Base-by-base conservation (phyloP, 2,797 vertebrate species). In the Oreochromis grahami region DNA sequence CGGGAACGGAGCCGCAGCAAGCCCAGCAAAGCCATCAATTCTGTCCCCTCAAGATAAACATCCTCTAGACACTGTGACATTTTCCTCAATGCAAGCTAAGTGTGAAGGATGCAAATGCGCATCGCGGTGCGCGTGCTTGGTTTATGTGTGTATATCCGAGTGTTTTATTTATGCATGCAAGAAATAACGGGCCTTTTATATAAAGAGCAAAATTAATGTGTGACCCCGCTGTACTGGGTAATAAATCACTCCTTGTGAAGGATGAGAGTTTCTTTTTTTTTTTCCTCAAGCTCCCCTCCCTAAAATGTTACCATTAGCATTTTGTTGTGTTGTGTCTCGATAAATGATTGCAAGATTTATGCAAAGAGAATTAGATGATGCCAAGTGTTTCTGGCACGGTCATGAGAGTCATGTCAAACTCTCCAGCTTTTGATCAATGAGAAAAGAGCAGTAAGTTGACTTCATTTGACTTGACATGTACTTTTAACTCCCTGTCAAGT, bases 81-180 rank as follows among this genome's bases (percentile, higher is more conserved):
- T 95, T 95, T 84, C 93, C 81, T 88, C 86, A 78, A 81, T 83
- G 78, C 78, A 78, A 79, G 87, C 85, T 8, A 87, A 89, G 84
- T 78, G 85, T 76, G 91, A 91, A 83, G 76, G 84, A 89, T 89
- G 87, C 76, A 68, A 77, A 82, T 60, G 82, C 78, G 89, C 81
- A 53, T 29, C 56, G 17, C 24, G 17, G 52, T 29, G 58, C 24
- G 55, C 7, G 56, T 13, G 36, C 81, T 43, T 38, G 83, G 89
- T 84, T 79, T 87, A 43, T 76, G 83, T 26, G 87, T n/a, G 78
- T 80, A 74, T 63, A 82, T 87, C 77, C 80, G 78, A 85, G 74
- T 77, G 63, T 87, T 93, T 95, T 94, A 96, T 96, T 96, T 96
- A 95, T 96, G 94, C 94, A 96, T 96, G 88, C 92, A 91, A 91